These are phyloP conservation scores for Emmelina monodactyla DNA, from an alignment of 2,888 invertebrate species.

Conservation along the genomic window DNA sequence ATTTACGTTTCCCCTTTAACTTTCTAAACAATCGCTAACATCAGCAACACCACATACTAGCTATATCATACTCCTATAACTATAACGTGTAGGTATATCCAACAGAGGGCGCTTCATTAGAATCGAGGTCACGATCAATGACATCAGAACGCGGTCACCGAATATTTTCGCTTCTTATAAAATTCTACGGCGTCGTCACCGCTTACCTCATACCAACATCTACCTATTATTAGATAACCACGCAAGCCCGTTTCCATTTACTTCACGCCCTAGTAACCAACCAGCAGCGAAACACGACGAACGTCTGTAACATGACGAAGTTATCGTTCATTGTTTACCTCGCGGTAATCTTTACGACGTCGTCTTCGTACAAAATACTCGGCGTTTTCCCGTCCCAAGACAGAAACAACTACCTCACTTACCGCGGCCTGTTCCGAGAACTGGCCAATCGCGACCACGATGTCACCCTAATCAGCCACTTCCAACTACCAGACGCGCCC, in stretches of 20 bases:
- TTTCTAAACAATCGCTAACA: no score
- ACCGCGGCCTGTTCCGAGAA: conserved; percentile 54
- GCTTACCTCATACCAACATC: conserved; percentile 55
- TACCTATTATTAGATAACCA: conserved; percentile 58
- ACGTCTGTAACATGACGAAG: conserved; percentile 38
- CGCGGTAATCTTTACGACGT: conserved; percentile 30
- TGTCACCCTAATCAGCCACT: conserved; percentile 62
- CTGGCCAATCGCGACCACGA: conserved; percentile 59
- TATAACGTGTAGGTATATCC: no score
- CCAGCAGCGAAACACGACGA: conserved; percentile 35
- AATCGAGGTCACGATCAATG: conserved; percentile 50
- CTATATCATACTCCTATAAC: no score
- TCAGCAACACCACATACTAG: no score
- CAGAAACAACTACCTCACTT: conserved; percentile 58
- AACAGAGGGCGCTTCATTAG: no score
- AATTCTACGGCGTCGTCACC: conserved; percentile 37
- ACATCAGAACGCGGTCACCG: conserved; percentile 30
- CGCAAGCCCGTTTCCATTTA: conserved; percentile 38
- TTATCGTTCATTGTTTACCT: conserved; percentile 29
- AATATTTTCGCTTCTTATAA: conserved; percentile 55
- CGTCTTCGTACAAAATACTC: conserved; percentile 52
- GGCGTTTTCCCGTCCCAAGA: conserved; percentile 62
- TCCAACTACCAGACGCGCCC: conserved; percentile 47
- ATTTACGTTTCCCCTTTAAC: no score
- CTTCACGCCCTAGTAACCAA: conserved; percentile 43